Percentiles rank a stretch among this genome's conserved stretches.
phyloP scores from a whole-genome alignment of 2,113 vertebrate genomes.

The Puma concolor region DNA sequence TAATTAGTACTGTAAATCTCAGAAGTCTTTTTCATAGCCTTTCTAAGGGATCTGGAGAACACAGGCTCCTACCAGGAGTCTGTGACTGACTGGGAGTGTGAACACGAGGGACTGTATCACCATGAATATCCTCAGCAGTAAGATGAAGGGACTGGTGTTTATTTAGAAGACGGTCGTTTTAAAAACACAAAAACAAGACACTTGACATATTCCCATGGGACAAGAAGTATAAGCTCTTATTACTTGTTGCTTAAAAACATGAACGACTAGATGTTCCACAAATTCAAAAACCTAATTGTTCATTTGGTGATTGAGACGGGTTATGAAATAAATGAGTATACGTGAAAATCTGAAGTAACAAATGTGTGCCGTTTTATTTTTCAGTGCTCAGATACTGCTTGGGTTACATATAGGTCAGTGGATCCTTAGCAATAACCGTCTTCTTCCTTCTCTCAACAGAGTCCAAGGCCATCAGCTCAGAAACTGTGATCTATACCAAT shows the following conservation, averaged over 20 bases:
- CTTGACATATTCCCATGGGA: not conserved
- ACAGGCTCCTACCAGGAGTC: not conserved
- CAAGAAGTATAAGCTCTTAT: not conserved
- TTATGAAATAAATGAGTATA: not conserved
- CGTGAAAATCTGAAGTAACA: not conserved
- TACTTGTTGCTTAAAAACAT: not conserved
- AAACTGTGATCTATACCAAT: not conserved
- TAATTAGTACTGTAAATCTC: not conserved
- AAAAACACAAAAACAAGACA: not conserved
- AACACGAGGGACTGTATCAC: not conserved
- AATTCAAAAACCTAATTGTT: not conserved
- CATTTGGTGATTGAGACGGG: not conserved
- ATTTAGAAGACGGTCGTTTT: not conserved
- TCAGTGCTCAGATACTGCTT: not conserved
- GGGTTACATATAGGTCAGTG: not conserved
- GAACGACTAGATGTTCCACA: not conserved
- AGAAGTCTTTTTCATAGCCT: not conserved
- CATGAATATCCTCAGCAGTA: not conserved
- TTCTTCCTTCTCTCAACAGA: not conserved
- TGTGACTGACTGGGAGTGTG: not conserved
- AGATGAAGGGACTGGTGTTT: not conserved
- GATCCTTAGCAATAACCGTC: not conserved
- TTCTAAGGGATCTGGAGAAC: not conserved
- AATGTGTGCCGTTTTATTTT: not conserved
- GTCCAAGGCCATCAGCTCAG: not conserved